Evolutionary conservation across 2,888 invertebrate species (phyloP), one percentile per base, ranked within the genome.

Genomic region (Polietes domitor): DNA sequence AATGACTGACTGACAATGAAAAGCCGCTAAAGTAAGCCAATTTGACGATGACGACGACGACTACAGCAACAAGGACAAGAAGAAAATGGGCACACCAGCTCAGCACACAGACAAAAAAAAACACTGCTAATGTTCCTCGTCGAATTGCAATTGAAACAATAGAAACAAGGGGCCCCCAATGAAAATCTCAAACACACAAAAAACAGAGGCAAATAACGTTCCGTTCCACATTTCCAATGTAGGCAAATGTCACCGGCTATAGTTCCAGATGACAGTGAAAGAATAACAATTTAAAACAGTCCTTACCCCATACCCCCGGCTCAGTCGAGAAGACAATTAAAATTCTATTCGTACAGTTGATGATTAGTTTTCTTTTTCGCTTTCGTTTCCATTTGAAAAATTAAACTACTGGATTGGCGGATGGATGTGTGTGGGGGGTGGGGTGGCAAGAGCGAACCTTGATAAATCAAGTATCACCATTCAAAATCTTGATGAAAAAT

Each of bases 1-100:
- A 81, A 84, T 81, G 65, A 76, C 41, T 76, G 81, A 81, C 72
- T 84, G 84, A 84, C 84, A 84, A 84, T 84, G 81, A 84, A 84
- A 84, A 81, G 61, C 78, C 84, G 84, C 84, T 74, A 84, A 84
- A 84, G 84, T 84, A 75, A 84, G 84, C 84, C 84, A 84, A 81
- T 84, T 81, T 73, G 68, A 55, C 47, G 76, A 37, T 73, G 68
- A 55, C 47, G 76, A 37, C 70, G 78, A 68, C 10, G 58, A 37
- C 68, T 26, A 63, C 70, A 81, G 68, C 10, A 70, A 55, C 68
- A 55, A 63, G 61, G 53, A 75, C 75, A 79, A 82, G 75, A 75
- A 9, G 43, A 58, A 61, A 82, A 50, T 15, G 37, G 47, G 68
- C 12, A 43, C 68, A 24, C 68, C 37, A 41, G 32, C 63, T 26